phyloP scores from a whole-genome alignment of 2,888 invertebrate species.

The Tipula lateralis region DNA sequence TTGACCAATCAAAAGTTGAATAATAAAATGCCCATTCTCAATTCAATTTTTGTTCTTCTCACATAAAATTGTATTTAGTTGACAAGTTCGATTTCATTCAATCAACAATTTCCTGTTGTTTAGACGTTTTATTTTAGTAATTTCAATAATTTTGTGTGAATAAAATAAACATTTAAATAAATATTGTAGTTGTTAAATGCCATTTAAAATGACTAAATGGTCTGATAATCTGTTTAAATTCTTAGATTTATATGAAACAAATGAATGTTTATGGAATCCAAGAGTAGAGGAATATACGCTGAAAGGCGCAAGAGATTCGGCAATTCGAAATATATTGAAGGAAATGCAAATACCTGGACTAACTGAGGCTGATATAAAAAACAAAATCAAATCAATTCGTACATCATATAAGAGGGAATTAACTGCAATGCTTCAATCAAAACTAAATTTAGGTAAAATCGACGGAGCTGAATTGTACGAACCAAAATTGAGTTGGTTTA shows the following conservation, averaged over 20 bases:
- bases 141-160: not conserved
- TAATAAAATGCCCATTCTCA: not conserved
- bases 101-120: not conserved
- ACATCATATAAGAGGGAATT: slow-evolving; percentile 46
- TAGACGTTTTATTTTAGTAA: not conserved
- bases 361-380: slow-evolving; percentile 42
- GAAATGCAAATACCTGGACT: slow-evolving; percentile 42
- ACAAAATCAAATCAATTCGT: slow-evolving; percentile 47
- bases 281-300: slow-evolving; percentile 42
- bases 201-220: slow-evolving; percentile 39
- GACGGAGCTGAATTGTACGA: slow-evolving; percentile 38
- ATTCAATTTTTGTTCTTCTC: not conserved
- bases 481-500: slow-evolving; percentile 44
- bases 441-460: slow-evolving; percentile 34
- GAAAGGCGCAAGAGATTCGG: slow-evolving; percentile 41
- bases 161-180: not conserved
- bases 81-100: not conserved
- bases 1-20: not conserved
- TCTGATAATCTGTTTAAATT: slow-evolving; percentile 41
- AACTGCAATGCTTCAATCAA: slow-evolving; percentile 40
- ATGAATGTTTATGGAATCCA: slow-evolving; percentile 44
- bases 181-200: not conserved
- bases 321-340: slow-evolving; percentile 41
- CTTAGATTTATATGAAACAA: slow-evolving; percentile 42
- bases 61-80: not conserved